A percentile compares a stretch with the other conserved stretches of the same genome.
Evolutionary conservation across 2,113 vertebrate genomes (phyloP).

Genomic region (Stegastes partitus): DNA sequence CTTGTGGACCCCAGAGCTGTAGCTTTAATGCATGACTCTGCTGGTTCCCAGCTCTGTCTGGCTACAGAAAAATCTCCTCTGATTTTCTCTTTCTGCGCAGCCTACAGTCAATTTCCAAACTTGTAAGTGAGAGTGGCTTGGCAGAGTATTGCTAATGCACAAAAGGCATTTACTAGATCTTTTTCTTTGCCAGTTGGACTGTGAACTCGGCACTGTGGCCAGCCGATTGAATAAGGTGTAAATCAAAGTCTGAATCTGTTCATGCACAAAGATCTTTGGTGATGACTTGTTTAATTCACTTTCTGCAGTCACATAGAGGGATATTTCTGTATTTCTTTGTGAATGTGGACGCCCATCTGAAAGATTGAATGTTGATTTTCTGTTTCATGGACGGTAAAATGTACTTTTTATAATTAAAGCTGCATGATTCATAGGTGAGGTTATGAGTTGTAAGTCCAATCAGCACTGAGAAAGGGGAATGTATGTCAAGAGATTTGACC

Average conservation of each 20-base stretch:
- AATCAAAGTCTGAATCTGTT: slow-evolving; percentile 41
- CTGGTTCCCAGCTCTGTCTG: slow-evolving; percentile 44
- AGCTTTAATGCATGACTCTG: slow-evolving; percentile 27
- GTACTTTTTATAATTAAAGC: slow-evolving; percentile 19
- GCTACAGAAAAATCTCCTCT: slow-evolving; percentile 33
- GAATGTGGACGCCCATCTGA: not conserved
- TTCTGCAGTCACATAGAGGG: not conserved
- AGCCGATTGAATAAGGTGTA: slow-evolving; percentile 20
- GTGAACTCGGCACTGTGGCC: not conserved
- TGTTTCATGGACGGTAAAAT: slow-evolving; percentile 1
- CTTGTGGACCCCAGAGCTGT: slow-evolving; percentile 10
- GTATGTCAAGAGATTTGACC: slow-evolving; percentile 10
- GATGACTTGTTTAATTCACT: slow-evolving; percentile 28
- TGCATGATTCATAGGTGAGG: slow-evolving; percentile 11
- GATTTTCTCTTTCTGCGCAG: slow-evolving; percentile 46
- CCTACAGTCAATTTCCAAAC: slow-evolving; percentile 45
- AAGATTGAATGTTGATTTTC: slow-evolving; percentile 19
- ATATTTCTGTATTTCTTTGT: not conserved
- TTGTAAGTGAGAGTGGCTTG: slow-evolving; percentile 43
- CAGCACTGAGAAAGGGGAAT: slow-evolving; percentile 12
- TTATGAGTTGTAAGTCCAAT: slow-evolving; percentile 7
- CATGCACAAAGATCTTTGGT: not conserved
- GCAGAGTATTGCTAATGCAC: slow-evolving; percentile 27
- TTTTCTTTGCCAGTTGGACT: slow-evolving; percentile 32
- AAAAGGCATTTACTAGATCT: slow-evolving; percentile 50